Conservation (phyloP, 2,797 vertebrate species). For the Sus cebifrons region DNA sequence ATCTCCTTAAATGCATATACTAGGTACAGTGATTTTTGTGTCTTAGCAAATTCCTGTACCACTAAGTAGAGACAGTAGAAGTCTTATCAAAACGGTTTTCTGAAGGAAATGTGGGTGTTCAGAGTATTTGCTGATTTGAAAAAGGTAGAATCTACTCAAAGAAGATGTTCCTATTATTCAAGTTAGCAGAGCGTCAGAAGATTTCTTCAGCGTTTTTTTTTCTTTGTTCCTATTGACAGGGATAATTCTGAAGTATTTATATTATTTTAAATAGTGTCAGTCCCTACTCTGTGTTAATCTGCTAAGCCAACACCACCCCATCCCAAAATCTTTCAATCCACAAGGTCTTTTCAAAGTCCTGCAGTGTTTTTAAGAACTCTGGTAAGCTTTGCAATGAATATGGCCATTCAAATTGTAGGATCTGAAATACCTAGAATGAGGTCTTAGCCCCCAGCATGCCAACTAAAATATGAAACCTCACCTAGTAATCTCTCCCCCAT, state of each 20-base stretch:
- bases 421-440: not conserved
- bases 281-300: not conserved
- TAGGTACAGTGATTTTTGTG: not conserved
- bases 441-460: not conserved
- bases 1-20: not conserved
- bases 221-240: not conserved
- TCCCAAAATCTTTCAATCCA: not conserved
- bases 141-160: constrained; percentile 32
- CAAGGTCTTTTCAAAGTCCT: not conserved
- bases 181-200: not conserved
- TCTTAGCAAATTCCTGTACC: not conserved
- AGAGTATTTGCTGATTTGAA: not conserved
- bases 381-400: constrained; percentile 1
- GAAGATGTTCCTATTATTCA: not conserved
- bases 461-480: not conserved
- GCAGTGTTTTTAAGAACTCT: not conserved
- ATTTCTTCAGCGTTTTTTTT: not conserved
- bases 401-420: constrained; percentile 14
- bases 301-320: not conserved
- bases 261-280: not conserved
- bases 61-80: not conserved
- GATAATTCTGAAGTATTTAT: constrained; percentile 10
- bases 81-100: not conserved
- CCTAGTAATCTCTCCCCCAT: not conserved
- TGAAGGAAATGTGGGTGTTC: not conserved